Conservation (phyloP, 37 sponge, comb jelly and placozoan genomes). For the Diacarnus erythraeanus region DNA sequence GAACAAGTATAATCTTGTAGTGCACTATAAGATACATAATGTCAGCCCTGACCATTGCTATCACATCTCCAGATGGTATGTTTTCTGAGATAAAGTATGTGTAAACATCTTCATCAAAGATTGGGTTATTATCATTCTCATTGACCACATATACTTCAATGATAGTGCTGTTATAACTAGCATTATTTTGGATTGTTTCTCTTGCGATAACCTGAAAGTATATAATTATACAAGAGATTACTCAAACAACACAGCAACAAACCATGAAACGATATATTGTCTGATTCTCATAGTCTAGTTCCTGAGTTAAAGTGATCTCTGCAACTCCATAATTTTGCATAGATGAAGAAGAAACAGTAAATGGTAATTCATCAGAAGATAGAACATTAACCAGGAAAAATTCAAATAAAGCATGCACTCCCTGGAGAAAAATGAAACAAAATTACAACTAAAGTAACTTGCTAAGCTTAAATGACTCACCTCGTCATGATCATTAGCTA, state of each 20-base stretch:
- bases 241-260: not conserved
- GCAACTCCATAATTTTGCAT: conserved; percentile 4
- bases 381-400: conserved; percentile 30
- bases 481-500: conserved; percentile 36
- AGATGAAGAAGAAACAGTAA: not conserved
- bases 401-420: conserved; percentile 32
- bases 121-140: conserved; percentile 49
- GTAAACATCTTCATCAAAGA: conserved; percentile 22
- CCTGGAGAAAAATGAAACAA: conserved; percentile 7
- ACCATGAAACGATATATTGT: conserved; percentile 16
- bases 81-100: conserved; percentile 30
- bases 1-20: no score
- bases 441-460: not conserved
- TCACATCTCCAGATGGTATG: not conserved
- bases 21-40: not conserved
- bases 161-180: conserved; percentile 7
- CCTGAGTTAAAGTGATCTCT: not conserved
- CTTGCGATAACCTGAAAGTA: conserved; percentile 28
- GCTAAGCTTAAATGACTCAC: conserved; percentile 17
- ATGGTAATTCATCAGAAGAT: conserved; percentile 22
- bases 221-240: not conserved
- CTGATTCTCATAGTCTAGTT: conserved; percentile 28
- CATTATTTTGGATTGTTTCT: conserved; percentile 1
- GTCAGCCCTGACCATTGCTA: conserved; percentile 3
- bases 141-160: conserved; percentile 18